Conservation (phyloP, 30 jellyfish, hydroid and myxozoan genomes). For the Chironex yamaguchii region DNA sequence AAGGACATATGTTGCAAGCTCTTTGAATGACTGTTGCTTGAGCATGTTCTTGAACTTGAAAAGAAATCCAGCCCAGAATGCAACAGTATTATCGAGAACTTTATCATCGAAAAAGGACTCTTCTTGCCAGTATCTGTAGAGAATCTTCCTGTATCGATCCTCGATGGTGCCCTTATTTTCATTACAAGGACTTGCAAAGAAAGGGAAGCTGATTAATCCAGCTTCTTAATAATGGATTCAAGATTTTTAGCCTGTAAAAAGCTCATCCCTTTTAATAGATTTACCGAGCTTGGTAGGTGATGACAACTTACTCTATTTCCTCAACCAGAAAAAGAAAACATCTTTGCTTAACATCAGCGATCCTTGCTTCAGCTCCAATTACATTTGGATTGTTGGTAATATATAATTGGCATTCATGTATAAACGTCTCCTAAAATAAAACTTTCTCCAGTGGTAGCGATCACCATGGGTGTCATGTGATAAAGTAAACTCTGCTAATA, state of each 20-base stretch:
- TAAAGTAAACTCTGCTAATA: constrained; percentile 27
- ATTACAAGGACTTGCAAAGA: constrained; percentile 27
- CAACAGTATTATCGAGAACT: constrained; percentile 50
- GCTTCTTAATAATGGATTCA: constrained; percentile 56
- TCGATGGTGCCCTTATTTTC: constrained; percentile 19
- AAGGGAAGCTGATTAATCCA: constrained; percentile 52
- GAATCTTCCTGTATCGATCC: constrained; percentile 69
- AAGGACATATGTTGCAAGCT: constrained; percentile 72
- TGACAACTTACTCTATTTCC: constrained; percentile 65
- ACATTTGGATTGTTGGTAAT: constrained; percentile 18
- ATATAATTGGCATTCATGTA: constrained; percentile 25
- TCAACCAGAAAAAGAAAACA: constrained; percentile 59
- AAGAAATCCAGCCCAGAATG: constrained; percentile 58
- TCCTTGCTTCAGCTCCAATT: constrained; percentile 29
- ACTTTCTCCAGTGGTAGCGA: constrained; percentile 42
- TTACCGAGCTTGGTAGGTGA: constrained; percentile 58
- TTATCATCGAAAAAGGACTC: constrained; percentile 48
- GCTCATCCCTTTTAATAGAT: constrained; percentile 46
- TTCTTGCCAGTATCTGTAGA: constrained; percentile 65
- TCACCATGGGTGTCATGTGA: constrained; percentile 34
- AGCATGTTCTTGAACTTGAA: constrained; percentile 1
- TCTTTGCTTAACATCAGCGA: constrained; percentile 52
- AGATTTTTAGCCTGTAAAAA: constrained; percentile 31
- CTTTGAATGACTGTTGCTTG: constrained; percentile 43
- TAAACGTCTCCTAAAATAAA: constrained; percentile 70